Conservation (phyloP, 1,140 invertebrate genomes). For the Ephestia elutella region DNA sequence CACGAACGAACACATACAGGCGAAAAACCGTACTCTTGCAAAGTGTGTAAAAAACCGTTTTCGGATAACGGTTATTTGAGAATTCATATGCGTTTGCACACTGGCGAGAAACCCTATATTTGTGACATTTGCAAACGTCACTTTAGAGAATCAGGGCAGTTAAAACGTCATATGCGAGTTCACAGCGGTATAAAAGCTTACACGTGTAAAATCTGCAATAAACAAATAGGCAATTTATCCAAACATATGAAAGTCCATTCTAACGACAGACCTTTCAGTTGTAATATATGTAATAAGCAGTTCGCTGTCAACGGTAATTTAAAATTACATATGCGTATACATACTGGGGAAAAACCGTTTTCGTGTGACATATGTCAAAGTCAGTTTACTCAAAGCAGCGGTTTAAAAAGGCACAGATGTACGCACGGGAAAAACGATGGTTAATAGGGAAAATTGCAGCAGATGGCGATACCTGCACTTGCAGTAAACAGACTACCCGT, state of each 20-base stretch:
- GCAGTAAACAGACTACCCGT: no score
- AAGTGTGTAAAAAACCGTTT: conserved; percentile 58
- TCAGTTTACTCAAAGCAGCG: conserved; percentile 49
- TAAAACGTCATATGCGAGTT: conserved; percentile 50
- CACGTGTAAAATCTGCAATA: conserved; percentile 30
- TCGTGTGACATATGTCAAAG: conserved; percentile 41
- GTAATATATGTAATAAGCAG: conserved; percentile 76
- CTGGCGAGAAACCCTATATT: conserved; percentile 56
- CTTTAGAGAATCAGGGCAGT: conserved; percentile 59
- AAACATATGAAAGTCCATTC: conserved; percentile 79
- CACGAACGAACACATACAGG: conserved; percentile 89
- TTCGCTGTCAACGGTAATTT: conserved; percentile 76
- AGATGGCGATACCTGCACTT: no score
- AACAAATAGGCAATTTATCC: conserved; percentile 72
- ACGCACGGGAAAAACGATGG: conserved; percentile 17
- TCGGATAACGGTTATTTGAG: conserved; percentile 64
- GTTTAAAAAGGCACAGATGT: conserved; percentile 47
- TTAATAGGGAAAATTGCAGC: no score
- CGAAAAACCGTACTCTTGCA: conserved; percentile 86
- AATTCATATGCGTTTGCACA: conserved; percentile 68
- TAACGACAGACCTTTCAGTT: conserved; percentile 81
- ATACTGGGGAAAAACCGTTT: conserved; percentile 62
- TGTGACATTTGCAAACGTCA: conserved; percentile 59
- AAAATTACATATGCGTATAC: conserved; percentile 73
- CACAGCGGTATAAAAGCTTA: conserved; percentile 57